Evolutionary conservation across 2,888 invertebrate genomes (phyloP).

Genomic region (Craniophora ligustri): DNA sequence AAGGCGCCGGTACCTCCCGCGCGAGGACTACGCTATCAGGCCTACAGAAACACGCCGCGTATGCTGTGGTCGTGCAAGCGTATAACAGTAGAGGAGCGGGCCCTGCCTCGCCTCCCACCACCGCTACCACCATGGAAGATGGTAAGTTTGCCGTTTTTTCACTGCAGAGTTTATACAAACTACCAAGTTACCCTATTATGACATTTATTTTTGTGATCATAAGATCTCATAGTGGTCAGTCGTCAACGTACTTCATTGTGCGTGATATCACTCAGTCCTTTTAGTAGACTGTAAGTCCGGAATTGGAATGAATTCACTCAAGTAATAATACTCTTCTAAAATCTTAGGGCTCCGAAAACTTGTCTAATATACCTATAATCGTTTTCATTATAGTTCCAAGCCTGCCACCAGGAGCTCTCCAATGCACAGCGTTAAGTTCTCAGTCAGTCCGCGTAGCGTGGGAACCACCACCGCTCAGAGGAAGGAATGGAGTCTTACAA

Average conservation of each 20-base stretch:
- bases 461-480: constrained; percentile 94
- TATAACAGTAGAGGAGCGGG: constrained; percentile 96
- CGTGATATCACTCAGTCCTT: no score
- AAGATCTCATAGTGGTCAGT: no score
- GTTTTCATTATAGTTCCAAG: constrained; percentile 91
- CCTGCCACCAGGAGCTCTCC: constrained; percentile 94
- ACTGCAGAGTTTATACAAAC: not conserved
- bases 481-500: constrained; percentile 95
- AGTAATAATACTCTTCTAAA: no score
- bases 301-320: no score
- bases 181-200: no score
- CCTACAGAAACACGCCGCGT: constrained; percentile 93
- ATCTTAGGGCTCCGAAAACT: no score
- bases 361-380: not conserved
- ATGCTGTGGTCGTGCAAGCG: constrained; percentile 95
- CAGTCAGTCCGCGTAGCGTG: constrained; percentile 95
- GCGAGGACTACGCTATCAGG: constrained; percentile 90
- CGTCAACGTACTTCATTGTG: no score
- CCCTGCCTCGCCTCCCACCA: constrained; percentile 94
- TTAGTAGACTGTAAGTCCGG: no score
- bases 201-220: no score
- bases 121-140: constrained; percentile 94
- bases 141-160: constrained; percentile 86
- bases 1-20: constrained; percentile 92
- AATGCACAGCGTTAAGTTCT: constrained; percentile 94